Evolutionary conservation across 2,888 invertebrate genomes (phyloP).

Genomic region (Vannuccia rotundouncinata): DNA sequence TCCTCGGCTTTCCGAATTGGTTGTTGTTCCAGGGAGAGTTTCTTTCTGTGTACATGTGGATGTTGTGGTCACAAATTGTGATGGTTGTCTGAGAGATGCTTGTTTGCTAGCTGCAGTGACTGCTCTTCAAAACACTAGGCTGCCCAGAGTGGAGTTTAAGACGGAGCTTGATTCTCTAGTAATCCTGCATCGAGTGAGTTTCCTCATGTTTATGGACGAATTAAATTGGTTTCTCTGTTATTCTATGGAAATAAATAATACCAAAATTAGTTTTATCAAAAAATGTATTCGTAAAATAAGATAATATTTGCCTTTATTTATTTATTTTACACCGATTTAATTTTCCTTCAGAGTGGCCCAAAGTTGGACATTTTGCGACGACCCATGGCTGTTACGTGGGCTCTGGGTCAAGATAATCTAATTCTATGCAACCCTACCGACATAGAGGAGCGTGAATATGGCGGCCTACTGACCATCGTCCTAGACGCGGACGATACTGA

Average conservation of each 20-base stretch:
- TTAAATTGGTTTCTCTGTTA: no score
- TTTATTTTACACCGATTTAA: no score
- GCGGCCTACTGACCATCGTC: neutral
- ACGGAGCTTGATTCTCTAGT: neutral
- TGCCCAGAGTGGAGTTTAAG: neutral
- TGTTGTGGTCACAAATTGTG: neutral
- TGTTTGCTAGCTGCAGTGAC: constrained; percentile 9
- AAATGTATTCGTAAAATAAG: no score
- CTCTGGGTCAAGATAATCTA: neutral
- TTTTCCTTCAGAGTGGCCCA: neutral
- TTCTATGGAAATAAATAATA: no score
- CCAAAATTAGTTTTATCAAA: no score
- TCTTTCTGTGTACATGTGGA: constrained; percentile 8
- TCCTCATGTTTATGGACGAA: no score
- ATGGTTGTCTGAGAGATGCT: constrained; percentile 18
- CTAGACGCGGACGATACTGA: neutral
- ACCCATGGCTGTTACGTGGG: neutral
- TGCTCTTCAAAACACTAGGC: neutral
- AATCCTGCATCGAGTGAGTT: neutral
- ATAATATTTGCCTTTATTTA: no score
- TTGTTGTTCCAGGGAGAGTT: neutral
- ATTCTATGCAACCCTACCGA: neutral
- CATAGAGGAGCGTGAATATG: neutral
- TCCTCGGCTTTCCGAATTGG: neutral
- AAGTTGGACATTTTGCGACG: neutral